A percentile compares a stretch with the other conserved stretches of the same genome.
Evolutionary conservation across 2,888 invertebrate genomes (phyloP).

Genomic region (Drosophila fulvimacula): DNA sequence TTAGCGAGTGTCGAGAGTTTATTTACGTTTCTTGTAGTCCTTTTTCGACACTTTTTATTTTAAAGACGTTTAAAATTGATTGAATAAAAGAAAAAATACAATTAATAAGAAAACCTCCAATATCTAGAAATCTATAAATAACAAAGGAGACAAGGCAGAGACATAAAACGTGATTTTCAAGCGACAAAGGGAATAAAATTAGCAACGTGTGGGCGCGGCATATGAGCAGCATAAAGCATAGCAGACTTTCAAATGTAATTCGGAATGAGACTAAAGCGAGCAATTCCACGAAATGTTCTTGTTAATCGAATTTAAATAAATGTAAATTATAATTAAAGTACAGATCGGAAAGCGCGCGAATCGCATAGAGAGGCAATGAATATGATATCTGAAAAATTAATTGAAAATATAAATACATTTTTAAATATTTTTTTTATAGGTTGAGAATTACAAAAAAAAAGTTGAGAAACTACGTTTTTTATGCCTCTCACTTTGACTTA

Average conservation of each 20-base stretch:
- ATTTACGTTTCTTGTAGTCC: not conserved
- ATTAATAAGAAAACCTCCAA: not conserved
- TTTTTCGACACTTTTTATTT: not conserved
- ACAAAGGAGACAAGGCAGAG: not conserved
- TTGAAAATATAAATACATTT: too few species aligned
- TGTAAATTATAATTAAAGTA: not conserved
- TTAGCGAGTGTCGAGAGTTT: not conserved
- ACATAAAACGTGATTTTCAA: not conserved
- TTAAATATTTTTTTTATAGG: too few species aligned
- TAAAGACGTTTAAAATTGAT: not conserved
- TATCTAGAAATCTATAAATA: not conserved
- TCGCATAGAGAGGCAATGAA: too few species aligned
- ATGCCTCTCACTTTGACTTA: too few species aligned
- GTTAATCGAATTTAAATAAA: not conserved
- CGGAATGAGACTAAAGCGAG: not conserved
- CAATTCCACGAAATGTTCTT: not conserved
- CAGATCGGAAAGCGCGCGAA: too few species aligned
- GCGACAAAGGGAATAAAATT: not conserved
- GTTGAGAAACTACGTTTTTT: too few species aligned
- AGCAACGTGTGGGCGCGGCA: not conserved
- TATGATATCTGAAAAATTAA: too few species aligned
- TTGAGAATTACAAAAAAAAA: too few species aligned
- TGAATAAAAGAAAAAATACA: not conserved
- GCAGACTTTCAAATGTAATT: not conserved
- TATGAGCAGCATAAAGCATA: not conserved